Evolutionary conservation across 2,888 invertebrate genomes (phyloP).

Genomic region (Prenolepis imparis): DNA sequence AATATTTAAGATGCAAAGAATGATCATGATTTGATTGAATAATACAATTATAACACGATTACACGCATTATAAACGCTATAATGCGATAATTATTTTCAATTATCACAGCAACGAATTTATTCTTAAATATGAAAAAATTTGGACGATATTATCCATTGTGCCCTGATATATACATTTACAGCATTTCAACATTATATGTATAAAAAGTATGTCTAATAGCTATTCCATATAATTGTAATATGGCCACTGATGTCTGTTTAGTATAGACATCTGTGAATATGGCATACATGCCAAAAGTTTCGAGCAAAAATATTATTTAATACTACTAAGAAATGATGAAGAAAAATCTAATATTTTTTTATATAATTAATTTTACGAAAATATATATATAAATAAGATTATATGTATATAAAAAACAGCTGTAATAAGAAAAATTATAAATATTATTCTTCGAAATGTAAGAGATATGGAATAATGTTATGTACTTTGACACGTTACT

Average conservation of each 20-base stretch:
- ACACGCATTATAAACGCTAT: neutral
- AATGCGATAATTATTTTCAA: slow-evolving; percentile 2
- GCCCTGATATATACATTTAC: neutral
- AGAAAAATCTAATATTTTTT: slow-evolving; percentile 14
- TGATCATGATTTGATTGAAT: neutral
- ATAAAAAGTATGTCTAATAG: neutral
- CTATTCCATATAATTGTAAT: no score
- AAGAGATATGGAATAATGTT: neutral
- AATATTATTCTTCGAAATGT: neutral
- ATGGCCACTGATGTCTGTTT: no score
- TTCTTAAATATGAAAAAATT: neutral
- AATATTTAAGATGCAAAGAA: neutral
- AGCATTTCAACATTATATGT: neutral
- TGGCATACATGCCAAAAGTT: no score
- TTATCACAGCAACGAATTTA: neutral
- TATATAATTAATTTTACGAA: neutral
- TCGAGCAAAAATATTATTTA: neutral
- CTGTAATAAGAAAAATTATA: slow-evolving; percentile 8
- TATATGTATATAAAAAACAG: neutral
- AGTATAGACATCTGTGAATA: no score
- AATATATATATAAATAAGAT: neutral
- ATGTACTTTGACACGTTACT: slow-evolving; percentile 48
- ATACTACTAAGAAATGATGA: neutral
- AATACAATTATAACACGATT: neutral
- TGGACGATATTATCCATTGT: neutral